Conservation (phyloP, 2,113 vertebrate species). For the Acrocephalus arundinaceus region DNA sequence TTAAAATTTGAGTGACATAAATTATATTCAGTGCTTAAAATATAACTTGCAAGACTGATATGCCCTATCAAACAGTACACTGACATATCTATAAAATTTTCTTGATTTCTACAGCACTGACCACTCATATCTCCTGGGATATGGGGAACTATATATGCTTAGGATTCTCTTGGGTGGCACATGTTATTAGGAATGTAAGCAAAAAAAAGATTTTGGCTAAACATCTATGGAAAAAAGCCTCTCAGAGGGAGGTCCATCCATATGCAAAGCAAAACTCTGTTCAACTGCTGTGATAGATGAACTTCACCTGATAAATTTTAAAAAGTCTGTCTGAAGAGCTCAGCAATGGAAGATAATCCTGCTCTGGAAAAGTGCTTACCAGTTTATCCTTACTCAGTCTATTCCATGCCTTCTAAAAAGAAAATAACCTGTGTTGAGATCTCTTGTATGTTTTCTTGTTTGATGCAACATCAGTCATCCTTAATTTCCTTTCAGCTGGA, state of each 20-base stretch:
- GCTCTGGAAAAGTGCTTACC: neutral
- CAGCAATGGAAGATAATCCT: neutral
- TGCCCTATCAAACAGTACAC: neutral
- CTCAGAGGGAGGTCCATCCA: constrained; percentile 1
- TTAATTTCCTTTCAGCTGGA: neutral
- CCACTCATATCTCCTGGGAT: neutral
- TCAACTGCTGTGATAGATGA: neutral
- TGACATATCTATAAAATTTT: neutral
- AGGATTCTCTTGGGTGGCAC: neutral
- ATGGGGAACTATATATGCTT: neutral
- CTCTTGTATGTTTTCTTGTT: neutral
- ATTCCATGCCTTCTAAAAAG: neutral
- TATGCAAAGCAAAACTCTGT: constrained; percentile 3
- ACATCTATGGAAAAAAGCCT: neutral
- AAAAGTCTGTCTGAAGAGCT: neutral
- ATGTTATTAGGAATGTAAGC: neutral
- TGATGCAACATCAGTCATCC: neutral
- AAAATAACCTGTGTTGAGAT: neutral
- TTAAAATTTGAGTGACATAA: neutral
- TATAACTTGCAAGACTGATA: neutral
- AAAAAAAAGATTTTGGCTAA: neutral
- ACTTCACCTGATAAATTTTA: neutral
- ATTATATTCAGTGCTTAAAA: neutral
- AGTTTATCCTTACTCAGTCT: neutral
- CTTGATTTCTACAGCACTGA: neutral